Evolutionary conservation across 2,888 invertebrate species (phyloP).

Genomic region (Halictus ligatus): DNA sequence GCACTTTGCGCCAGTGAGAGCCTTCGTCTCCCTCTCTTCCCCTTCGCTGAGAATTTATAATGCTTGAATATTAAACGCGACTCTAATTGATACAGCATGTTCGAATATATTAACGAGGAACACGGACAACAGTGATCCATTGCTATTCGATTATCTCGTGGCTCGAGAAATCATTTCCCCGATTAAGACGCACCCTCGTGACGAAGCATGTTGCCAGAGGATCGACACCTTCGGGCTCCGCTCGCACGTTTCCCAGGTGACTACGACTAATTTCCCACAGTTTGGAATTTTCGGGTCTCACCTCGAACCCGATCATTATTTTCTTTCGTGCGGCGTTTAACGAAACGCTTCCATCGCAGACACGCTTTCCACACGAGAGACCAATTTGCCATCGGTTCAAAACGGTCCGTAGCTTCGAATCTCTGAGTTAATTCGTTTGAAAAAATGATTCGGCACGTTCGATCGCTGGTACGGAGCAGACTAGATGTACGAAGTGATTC

Average conservation of each 20-base stretch:
- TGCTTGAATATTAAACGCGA: not conserved
- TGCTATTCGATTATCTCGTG: not conserved
- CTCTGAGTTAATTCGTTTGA: not conserved
- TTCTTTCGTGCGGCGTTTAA: not conserved
- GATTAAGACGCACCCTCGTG: not conserved
- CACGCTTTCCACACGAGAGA: not conserved
- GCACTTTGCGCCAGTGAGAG: conserved; percentile 32
- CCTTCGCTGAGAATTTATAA: not conserved
- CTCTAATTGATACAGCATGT: not conserved
- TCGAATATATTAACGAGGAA: not conserved
- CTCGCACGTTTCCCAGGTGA: not conserved
- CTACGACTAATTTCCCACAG: conserved; percentile 6
- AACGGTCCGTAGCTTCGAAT: not conserved
- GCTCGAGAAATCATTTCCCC: not conserved
- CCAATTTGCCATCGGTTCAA: not conserved
- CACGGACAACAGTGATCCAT: not conserved
- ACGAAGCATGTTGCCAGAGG: not conserved
- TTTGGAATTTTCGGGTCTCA: not conserved
- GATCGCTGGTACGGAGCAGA: not conserved
- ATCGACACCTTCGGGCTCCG: not conserved
- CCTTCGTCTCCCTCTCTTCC: not conserved
- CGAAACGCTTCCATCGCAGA: not conserved
- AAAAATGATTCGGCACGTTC: not conserved
- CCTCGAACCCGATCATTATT: not conserved
- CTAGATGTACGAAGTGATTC: no score